Evolutionary conservation across 2,113 vertebrate genomes (phyloP).

Genomic region (Lophotis ruficrista): DNA sequence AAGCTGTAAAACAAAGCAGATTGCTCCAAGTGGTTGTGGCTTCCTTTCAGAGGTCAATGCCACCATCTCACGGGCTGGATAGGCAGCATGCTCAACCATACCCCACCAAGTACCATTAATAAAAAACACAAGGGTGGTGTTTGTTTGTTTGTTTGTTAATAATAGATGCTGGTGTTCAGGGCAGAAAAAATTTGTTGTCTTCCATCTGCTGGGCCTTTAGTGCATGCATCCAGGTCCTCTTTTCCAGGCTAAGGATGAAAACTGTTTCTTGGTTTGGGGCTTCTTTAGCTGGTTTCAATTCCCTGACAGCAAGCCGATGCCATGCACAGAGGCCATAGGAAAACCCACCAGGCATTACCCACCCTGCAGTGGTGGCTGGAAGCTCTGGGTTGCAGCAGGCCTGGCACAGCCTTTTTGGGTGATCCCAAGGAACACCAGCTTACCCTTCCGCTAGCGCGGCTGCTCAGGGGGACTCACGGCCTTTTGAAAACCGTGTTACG

Average conservation of each 20-base stretch:
- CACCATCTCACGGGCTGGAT: not conserved
- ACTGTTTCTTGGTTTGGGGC: not conserved
- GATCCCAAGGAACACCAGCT: fast-evolving
- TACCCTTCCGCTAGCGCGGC: fast-evolving
- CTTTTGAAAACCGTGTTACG: fast-evolving
- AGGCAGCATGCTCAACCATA: no score
- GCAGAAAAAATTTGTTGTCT: not conserved
- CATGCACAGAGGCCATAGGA: fast-evolving
- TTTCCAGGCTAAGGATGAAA: not conserved
- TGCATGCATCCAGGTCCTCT: no score
- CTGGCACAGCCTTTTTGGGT: not conserved
- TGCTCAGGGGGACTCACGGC: not conserved
- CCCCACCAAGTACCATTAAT: not conserved
- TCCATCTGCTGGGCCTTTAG: not conserved
- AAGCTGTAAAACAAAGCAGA: not conserved
- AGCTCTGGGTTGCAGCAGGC: not conserved
- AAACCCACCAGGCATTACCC: not conserved
- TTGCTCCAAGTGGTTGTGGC: not conserved
- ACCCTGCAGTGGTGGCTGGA: no score
- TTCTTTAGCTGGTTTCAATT: not conserved
- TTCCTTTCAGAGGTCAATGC: not conserved
- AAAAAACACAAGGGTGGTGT: not conserved
- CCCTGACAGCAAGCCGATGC: fast-evolving
- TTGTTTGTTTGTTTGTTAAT: not conserved
- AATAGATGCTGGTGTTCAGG: not conserved